Conservation (phyloP, 2,888 invertebrate species). For the Lagria hirta region DNA sequence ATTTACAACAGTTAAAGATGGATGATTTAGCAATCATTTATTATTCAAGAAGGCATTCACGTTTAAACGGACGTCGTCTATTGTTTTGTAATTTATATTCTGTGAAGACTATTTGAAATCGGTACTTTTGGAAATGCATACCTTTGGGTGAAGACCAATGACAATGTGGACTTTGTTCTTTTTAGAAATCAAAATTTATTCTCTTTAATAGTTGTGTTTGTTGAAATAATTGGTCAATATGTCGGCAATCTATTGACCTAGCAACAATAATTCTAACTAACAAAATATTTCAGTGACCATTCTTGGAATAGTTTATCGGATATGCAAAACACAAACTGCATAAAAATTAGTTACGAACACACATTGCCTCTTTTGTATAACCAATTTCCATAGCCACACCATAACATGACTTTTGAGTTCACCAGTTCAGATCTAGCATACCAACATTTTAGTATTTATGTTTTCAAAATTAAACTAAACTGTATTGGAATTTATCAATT, state of each 20-base stretch:
- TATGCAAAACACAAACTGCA: slow-evolving; percentile 46
- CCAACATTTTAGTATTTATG: no score
- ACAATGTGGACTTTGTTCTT: slow-evolving; percentile 15
- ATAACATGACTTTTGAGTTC: no score
- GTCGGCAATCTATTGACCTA: slow-evolving; percentile 8
- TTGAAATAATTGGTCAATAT: slow-evolving; percentile 10
- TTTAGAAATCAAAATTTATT: no score
- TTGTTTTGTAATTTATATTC: slow-evolving; percentile 39
- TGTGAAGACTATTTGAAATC: slow-evolving; percentile 25
- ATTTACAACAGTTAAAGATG: slow-evolving; percentile 26
- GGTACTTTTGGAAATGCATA: slow-evolving; percentile 30
- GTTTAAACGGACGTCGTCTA: slow-evolving; percentile 35
- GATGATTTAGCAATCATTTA: slow-evolving; percentile 30
- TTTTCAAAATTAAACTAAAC: no score
- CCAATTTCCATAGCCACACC: slow-evolving; percentile 32
- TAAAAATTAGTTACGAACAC: slow-evolving; percentile 41
- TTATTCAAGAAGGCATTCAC: slow-evolving; percentile 31
- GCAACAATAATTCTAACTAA: slow-evolving; percentile 26
- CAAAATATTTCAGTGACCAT: slow-evolving; percentile 36
- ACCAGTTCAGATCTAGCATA: no score
- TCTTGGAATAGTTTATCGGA: slow-evolving; percentile 45
- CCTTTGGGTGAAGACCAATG: no score
- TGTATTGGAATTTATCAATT: no score
- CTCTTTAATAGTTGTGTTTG: no score
- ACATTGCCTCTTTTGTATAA: slow-evolving; percentile 40